Percentiles rank a stretch among this genome's conserved stretches.
Evolutionary conservation across 2,113 vertebrate genomes (phyloP).

Genomic region (Empidonax alnorum): DNA sequence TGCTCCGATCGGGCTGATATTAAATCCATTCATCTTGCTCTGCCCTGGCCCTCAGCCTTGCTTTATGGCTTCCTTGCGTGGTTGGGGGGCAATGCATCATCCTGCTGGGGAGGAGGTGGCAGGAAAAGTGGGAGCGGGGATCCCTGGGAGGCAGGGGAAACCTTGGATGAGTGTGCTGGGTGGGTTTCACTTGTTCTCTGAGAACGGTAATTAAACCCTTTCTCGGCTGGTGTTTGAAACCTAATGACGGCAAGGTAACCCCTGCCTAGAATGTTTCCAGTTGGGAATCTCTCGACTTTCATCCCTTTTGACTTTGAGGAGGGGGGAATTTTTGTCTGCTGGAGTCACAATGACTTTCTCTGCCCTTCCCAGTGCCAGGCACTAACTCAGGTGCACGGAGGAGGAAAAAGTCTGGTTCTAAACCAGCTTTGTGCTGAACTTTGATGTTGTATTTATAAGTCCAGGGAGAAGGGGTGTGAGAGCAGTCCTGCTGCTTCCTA

Average conservation of each 20-base stretch:
- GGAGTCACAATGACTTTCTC: background rate
- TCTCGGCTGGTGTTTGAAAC: background rate
- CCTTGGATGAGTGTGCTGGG: background rate
- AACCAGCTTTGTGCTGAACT: background rate
- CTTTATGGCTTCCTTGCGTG: background rate
- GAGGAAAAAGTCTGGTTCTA: background rate
- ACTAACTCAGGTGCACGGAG: fast-evolving
- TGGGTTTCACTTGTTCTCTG: background rate
- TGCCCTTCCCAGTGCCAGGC: background rate
- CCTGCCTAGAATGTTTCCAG: background rate
- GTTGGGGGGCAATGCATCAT: constrained; percentile 25
- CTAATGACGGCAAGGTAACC: background rate
- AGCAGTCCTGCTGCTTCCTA: background rate
- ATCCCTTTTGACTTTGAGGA: background rate
- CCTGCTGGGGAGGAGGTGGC: background rate
- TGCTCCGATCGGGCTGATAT: background rate
- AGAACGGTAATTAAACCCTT: background rate
- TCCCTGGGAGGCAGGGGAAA: background rate
- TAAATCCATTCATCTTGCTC: constrained; percentile 46
- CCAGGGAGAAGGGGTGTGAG: background rate
- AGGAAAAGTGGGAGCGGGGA: background rate
- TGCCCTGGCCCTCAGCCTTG: background rate
- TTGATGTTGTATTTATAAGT: background rate
- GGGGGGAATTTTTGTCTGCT: background rate
- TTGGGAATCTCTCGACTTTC: background rate